Conservation (phyloP, 2,113 vertebrate species). For the Azemiops feae region DNA sequence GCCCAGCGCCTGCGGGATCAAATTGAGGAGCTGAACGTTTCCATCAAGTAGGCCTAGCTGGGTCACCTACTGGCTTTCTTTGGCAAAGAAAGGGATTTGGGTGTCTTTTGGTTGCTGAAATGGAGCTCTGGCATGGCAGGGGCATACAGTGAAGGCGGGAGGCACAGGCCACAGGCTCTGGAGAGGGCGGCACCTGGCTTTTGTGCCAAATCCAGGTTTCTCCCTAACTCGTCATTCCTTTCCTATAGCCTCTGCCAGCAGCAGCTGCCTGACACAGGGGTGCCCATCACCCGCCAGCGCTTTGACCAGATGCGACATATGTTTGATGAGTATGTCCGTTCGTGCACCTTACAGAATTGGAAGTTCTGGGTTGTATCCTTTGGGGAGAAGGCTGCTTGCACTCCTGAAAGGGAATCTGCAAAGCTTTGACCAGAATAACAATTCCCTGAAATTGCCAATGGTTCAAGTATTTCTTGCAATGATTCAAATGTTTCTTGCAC, state of each 20-base stretch:
- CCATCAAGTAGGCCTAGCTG: slow-evolving; percentile 83
- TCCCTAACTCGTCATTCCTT: neutral
- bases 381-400: neutral
- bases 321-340: slow-evolving; percentile 87
- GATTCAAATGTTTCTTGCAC: neutral
- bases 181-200: neutral
- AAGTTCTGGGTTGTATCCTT: slow-evolving; percentile 99
- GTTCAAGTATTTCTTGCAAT: neutral
- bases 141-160: neutral
- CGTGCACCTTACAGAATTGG: slow-evolving; percentile 93
- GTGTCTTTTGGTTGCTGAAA: neutral
- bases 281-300: slow-evolving; percentile 92
- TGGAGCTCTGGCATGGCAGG: neutral
- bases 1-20: slow-evolving; percentile 85
- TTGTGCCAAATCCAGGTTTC: neutral
- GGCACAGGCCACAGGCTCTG: neutral
- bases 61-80: neutral
- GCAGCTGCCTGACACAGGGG: slow-evolving; percentile 91
- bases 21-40: slow-evolving; percentile 86
- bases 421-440: neutral
- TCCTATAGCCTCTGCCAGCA: slow-evolving; percentile 84
- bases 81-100: neutral
- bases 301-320: slow-evolving; percentile 93
- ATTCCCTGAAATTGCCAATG: neutral
- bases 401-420: neutral